These are phyloP conservation scores for Cyprinodon tularosa DNA, from an alignment of 2,113 vertebrate species.

Conservation along the genomic window DNA sequence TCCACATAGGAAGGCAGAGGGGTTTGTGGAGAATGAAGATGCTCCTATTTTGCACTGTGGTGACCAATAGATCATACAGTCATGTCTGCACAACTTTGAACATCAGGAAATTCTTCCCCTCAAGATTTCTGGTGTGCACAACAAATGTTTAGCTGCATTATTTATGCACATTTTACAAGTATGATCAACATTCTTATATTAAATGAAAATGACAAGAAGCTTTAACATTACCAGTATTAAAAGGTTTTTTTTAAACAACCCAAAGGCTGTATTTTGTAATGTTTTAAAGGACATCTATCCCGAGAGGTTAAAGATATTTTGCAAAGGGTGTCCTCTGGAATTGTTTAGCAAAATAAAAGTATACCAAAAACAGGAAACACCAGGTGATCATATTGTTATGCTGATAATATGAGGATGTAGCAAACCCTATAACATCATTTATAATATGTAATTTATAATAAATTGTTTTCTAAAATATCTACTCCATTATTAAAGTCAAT, in stretches of 20 bases:
- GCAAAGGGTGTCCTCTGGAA: background rate
- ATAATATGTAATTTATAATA: too few relatives aligned
- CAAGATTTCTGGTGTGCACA: background rate
- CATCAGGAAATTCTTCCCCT: constrained; percentile 10
- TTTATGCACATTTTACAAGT: background rate
- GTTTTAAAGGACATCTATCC: background rate
- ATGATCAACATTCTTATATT: background rate
- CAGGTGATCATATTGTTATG: background rate
- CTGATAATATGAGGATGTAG: background rate
- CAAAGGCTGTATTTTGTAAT: background rate
- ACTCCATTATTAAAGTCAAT: background rate
- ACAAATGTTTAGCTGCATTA: constrained; percentile 5
- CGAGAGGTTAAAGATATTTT: background rate
- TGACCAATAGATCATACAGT: constrained; percentile 23
- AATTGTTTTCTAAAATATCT: background rate
- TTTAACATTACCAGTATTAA: background rate
- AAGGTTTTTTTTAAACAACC: background rate
- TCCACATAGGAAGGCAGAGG: constrained; percentile 37
- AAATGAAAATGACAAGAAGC: background rate
- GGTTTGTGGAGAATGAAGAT: constrained; percentile 33
- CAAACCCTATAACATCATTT: background rate
- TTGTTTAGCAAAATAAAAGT: background rate
- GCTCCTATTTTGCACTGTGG: constrained; percentile 33
- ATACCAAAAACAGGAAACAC: background rate
- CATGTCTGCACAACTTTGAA: background rate